Percentiles rank a stretch among this genome's conserved stretches.
These are phyloP conservation scores for Drepana falcataria DNA, from an alignment of 2,888 invertebrate genomes.

Conservation along the genomic window DNA sequence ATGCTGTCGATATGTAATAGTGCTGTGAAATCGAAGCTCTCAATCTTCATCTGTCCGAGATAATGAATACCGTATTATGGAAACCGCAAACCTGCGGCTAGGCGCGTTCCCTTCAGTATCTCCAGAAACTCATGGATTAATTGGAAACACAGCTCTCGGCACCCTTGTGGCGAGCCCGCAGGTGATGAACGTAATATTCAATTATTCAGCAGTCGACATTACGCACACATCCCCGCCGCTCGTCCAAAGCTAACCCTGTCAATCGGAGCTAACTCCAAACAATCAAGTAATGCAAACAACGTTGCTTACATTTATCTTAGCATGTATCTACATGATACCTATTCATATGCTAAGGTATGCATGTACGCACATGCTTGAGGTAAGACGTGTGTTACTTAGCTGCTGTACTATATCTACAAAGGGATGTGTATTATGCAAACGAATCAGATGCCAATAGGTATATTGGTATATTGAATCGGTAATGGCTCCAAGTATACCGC, in stretches of 20 bases:
- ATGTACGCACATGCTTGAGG: conserved; percentile 4
- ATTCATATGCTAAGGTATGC: background rate
- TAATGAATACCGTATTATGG: conserved; percentile 37
- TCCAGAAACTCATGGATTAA: conserved; percentile 34
- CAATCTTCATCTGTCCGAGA: conserved; percentile 28
- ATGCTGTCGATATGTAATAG: too few relatives aligned
- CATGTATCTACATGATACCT: conserved; percentile 14
- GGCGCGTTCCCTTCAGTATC: conserved; percentile 19
- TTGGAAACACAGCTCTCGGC: conserved; percentile 39
- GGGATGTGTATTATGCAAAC: conserved; percentile 33
- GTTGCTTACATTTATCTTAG: conserved; percentile 24
- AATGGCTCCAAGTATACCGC: conserved; percentile 12
- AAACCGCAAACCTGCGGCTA: conserved; percentile 28
- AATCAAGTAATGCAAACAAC: conserved; percentile 53
- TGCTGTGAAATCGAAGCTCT: conserved; percentile 14
- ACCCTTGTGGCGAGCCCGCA: conserved; percentile 32
- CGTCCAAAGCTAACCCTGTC: conserved; percentile 26
- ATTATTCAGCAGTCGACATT: conserved; percentile 42
- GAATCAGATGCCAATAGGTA: conserved; percentile 31
- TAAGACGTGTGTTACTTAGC: background rate
- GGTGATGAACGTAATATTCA: conserved; percentile 45
- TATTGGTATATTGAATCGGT: conserved; percentile 31
- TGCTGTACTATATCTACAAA: conserved; percentile 17
- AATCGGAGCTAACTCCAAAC: conserved; percentile 47
- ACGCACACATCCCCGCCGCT: conserved; percentile 20